Conservation (phyloP, 2,888 invertebrate genomes). For the Drosophila phalerata region DNA sequence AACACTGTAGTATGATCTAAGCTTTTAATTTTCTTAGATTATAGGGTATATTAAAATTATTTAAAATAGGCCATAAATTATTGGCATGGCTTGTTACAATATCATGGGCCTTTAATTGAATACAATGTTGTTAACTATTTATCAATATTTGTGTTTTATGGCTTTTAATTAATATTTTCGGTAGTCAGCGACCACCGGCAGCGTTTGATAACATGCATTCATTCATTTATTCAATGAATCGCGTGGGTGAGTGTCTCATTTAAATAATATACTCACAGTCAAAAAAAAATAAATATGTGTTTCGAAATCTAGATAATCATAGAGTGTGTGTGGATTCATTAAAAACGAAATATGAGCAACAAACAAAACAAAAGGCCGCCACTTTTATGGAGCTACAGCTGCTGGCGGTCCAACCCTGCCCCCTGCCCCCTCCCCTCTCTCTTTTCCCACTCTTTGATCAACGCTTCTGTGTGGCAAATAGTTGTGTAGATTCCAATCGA, state of each 20-base stretch:
- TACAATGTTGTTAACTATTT: constrained; percentile 59
- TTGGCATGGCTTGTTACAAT: constrained; percentile 44
- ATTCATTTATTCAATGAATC: constrained; percentile 34
- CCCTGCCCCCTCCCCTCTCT: constrained; percentile 2
- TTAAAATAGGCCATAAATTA: constrained; percentile 42
- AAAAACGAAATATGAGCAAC: constrained; percentile 79
- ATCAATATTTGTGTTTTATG: constrained; percentile 73
- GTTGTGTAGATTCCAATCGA: constrained; percentile 78
- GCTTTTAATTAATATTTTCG: constrained; percentile 78
- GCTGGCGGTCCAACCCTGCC: constrained; percentile 48
- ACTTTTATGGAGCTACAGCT: constrained; percentile 56
- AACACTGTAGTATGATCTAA: too few species aligned
- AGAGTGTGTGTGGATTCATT: constrained; percentile 69
- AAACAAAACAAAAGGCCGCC: constrained; percentile 56
- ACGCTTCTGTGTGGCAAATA: constrained; percentile 70
- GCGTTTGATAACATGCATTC: constrained; percentile 55
- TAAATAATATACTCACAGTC: constrained; percentile 35
- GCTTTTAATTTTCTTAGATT: not conserved
- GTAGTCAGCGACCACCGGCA: constrained; percentile 66
- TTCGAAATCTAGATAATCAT: constrained; percentile 81
- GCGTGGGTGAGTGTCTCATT: constrained; percentile 34
- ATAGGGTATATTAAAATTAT: constrained; percentile 17
- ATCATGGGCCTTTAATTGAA: constrained; percentile 46
- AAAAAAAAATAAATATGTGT: constrained; percentile 54
- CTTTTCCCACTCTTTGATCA: not conserved